Conservation (phyloP, 2,888 invertebrate genomes). For the Mesorhabditis belari region DNA sequence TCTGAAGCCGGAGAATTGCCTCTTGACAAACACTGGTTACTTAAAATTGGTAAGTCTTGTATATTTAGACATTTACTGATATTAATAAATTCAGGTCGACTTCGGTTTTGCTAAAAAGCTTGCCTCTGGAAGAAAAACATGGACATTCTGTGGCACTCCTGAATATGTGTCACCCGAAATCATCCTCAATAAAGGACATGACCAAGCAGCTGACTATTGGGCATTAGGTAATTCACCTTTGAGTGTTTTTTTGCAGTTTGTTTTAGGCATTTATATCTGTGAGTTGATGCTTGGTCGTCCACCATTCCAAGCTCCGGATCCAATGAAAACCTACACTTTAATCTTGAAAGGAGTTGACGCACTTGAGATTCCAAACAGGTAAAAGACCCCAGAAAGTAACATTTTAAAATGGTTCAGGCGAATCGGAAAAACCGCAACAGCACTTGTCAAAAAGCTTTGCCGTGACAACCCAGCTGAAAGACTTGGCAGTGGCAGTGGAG, state of each 20-base stretch:
- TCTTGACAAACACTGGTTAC: constrained; percentile 84
- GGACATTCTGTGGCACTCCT: constrained; percentile 91
- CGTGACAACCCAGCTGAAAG: constrained; percentile 78
- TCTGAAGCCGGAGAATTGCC: constrained; percentile 75
- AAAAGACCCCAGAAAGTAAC: constrained; percentile 53
- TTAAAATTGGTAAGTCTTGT: constrained; percentile 68
- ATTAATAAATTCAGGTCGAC: constrained; percentile 58
- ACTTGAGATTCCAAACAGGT: constrained; percentile 73
- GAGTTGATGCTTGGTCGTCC: constrained; percentile 51
- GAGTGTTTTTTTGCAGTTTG: constrained; percentile 77
- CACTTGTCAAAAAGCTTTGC: constrained; percentile 77
- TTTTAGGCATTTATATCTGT: constrained; percentile 46
- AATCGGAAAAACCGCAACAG: constrained; percentile 72
- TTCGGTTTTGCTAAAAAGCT: constrained; percentile 88
- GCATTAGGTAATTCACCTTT: constrained; percentile 78
- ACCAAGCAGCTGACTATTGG: constrained; percentile 87
- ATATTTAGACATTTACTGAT: not conserved
- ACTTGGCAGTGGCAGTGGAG: constrained; percentile 79
- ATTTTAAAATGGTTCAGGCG: constrained; percentile 41
- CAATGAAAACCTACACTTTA: constrained; percentile 83
- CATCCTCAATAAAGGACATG: constrained; percentile 75
- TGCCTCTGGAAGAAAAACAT: constrained; percentile 73
- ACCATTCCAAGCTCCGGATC: constrained; percentile 80
- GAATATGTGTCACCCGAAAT: constrained; percentile 67
- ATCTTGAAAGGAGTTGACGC: constrained; percentile 85